Evolutionary conservation across 2,888 invertebrate genomes (phyloP), one percentile per base, ranked within the genome.

Genomic region (Limnephilus marmoratus): DNA sequence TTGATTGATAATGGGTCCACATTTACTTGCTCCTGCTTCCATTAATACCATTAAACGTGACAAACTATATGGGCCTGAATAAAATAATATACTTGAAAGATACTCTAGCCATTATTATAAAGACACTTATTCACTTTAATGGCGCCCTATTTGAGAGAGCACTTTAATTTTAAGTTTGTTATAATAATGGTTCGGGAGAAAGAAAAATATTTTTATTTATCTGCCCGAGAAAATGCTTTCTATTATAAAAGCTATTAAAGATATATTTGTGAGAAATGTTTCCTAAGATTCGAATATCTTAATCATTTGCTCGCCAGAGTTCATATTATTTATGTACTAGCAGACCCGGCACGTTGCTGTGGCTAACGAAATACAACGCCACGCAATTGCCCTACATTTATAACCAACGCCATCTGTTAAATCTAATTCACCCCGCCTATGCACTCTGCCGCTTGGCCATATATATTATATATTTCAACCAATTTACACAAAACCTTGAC

Each of bases 1-100:
- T 80, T 89, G 88, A 89, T 89, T 89, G 80, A 89, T 89, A 89
- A 89, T 89, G 81, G 88, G 80, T 68, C 34, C 88, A 34, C 37
- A 80, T 37, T 80, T 37, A 80, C 80, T 80, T 34, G 80, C 80
- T 41, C 24, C 81, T 89, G 11, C 88, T 49, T 15, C 87, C 49
- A 45, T 45, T 88, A 41, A 88, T 86, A 53, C 45, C 29, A 86
- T 87, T 86, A 41, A 86, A 86, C 29, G 86, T 86, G 86, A 86
- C 86, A 86, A 83, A 83, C 37, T 83, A 83, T 83, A 41, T 11
- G 37, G 31, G 37, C 83, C 83, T 83, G 24, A 83, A 68, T 68
- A 83, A 83, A 83, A 83, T 31, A 37, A 83, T 83, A 41, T 34
- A 34, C 83, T 41, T 37, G 37, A 34, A 37, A 37, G 83, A 83